Conservation (phyloP, 2,113 vertebrate genomes). For the Vidua macroura region DNA sequence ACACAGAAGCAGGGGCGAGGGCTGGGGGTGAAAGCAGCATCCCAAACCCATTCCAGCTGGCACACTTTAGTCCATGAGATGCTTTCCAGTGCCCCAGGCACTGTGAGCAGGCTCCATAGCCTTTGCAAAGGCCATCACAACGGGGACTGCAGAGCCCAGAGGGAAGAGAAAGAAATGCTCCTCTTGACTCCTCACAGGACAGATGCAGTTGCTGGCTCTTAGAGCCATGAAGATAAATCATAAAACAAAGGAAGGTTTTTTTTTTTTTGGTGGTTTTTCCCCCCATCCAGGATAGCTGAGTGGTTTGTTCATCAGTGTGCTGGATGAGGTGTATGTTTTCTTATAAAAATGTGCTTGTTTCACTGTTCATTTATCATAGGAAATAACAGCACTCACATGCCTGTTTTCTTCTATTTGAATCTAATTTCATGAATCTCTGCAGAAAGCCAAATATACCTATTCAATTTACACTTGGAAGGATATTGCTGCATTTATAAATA, state of each 20-base stretch:
- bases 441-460: constrained; percentile 43
- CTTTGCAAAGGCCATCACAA: background rate
- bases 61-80: background rate
- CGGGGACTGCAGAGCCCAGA: background rate
- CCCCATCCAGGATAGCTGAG: background rate
- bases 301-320: background rate
- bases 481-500: constrained; percentile 41
- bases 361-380: constrained; percentile 9
- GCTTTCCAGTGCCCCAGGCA: background rate
- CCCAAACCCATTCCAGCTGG: background rate
- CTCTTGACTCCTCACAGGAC: background rate
- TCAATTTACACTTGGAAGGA: constrained; percentile 16
- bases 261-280: background rate
- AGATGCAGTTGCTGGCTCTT: background rate
- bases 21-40: background rate
- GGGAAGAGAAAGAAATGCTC: background rate
- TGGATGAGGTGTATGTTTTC: background rate
- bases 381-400: background rate
- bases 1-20: background rate
- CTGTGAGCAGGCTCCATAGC: background rate
- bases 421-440: constrained; percentile 33
- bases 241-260: background rate
- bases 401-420: background rate
- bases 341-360: background rate
- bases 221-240: background rate